Evolutionary conservation across 2,113 vertebrate species (phyloP).

Genomic region (Peromyscus leucopus): DNA sequence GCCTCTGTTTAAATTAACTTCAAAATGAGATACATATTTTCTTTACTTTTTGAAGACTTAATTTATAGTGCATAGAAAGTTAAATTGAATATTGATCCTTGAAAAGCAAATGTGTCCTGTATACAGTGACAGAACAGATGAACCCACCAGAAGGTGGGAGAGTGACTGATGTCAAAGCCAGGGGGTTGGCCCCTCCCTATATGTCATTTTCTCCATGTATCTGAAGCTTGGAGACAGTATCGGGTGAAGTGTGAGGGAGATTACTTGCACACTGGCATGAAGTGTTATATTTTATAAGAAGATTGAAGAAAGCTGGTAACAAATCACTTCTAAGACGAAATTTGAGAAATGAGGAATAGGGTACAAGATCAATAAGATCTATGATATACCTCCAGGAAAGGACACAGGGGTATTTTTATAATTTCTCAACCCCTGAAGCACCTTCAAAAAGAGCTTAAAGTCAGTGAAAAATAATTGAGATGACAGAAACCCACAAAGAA

Average conservation of each 20-base stretch:
- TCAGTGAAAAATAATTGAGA: constrained; percentile 60
- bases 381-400: background rate
- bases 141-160: constrained; percentile 54
- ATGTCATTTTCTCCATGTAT: constrained; percentile 53
- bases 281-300: constrained; percentile 65
- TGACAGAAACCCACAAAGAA: constrained; percentile 65
- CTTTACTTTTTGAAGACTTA: constrained; percentile 70
- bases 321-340: constrained; percentile 73
- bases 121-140: constrained; percentile 73
- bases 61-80: constrained; percentile 73
- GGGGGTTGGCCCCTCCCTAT: constrained; percentile 12
- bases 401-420: constrained; percentile 4
- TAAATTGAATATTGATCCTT: constrained; percentile 77
- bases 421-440: constrained; percentile 52
- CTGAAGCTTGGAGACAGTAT: constrained; percentile 25
- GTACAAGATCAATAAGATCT: constrained; percentile 62
- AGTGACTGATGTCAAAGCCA: constrained; percentile 53
- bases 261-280: constrained; percentile 50
- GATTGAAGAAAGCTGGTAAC: constrained; percentile 11
- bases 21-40: constrained; percentile 68
- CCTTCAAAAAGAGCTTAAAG: constrained; percentile 68
- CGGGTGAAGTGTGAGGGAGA: constrained; percentile 43
- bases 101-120: constrained; percentile 66
- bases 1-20: constrained; percentile 71
- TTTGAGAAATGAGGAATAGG: constrained; percentile 49